Evolutionary conservation across 2,797 vertebrate genomes (phyloP).

Genomic region (Rallus crepitans): DNA sequence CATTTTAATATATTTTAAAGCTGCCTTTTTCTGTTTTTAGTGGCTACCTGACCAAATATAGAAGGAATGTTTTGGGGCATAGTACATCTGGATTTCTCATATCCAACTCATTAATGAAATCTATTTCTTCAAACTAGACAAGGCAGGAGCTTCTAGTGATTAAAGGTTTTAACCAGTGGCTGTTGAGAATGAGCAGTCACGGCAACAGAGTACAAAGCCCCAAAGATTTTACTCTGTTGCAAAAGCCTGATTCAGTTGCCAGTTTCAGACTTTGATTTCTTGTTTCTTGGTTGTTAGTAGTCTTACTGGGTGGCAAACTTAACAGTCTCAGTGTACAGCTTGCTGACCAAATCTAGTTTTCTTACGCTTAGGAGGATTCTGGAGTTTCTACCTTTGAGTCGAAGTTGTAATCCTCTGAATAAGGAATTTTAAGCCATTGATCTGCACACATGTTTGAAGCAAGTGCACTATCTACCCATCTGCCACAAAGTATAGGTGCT

Average conservation of each 20-base stretch:
- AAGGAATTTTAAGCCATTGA: not conserved
- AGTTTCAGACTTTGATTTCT: not conserved
- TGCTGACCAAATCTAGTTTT: not conserved
- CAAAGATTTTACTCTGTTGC: not conserved
- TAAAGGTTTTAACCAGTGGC: not conserved
- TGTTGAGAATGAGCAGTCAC: not conserved
- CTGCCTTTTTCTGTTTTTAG: not conserved
- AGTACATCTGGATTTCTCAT: not conserved
- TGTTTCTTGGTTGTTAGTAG: not conserved
- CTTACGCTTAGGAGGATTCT: not conserved
- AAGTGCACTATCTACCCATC: not conserved
- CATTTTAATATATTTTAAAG: not conserved
- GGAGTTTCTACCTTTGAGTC: not conserved
- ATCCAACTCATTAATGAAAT: not conserved
- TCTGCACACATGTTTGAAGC: not conserved
- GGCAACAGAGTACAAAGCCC: not conserved
- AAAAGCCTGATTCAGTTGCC: not conserved
- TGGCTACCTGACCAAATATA: not conserved
- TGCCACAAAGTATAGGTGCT: not conserved
- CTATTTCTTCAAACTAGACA: not conserved
- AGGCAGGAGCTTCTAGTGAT: not conserved
- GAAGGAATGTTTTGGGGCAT: not conserved
- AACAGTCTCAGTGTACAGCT: not conserved
- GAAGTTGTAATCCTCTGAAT: not conserved
- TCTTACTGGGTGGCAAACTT: not conserved